Evolutionary conservation across 2,797 vertebrate species (phyloP).

Genomic region (Rousettus madagascariensis): DNA sequence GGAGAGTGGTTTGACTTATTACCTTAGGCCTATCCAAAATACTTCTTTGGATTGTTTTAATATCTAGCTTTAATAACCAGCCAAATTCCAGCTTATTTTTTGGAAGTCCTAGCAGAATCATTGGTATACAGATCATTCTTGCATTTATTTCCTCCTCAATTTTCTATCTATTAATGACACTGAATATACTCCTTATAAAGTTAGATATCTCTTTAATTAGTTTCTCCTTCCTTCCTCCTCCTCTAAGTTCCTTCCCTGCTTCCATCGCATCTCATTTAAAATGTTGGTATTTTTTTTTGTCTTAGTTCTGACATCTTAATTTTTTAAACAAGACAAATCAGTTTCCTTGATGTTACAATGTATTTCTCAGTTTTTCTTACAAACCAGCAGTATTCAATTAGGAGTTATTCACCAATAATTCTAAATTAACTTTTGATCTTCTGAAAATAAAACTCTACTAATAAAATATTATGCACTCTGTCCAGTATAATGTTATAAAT

Average conservation of each 20-base stretch:
- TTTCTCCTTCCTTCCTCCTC: background rate
- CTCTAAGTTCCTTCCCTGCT: background rate
- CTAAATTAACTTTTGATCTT: background rate
- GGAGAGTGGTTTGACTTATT: background rate
- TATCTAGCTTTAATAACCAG: background rate
- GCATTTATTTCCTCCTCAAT: background rate
- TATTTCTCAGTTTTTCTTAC: background rate
- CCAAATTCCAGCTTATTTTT: background rate
- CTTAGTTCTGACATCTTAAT: background rate
- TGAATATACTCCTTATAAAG: background rate
- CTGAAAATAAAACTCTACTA: background rate
- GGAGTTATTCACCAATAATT: background rate
- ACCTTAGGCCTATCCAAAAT: background rate
- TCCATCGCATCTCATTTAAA: background rate
- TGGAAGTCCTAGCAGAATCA: background rate
- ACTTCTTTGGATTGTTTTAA: background rate
- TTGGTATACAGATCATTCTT: background rate
- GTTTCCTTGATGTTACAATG: background rate
- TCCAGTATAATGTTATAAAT: background rate
- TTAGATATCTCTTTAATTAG: background rate
- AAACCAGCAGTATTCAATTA: background rate
- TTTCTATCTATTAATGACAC: background rate
- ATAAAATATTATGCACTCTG: background rate
- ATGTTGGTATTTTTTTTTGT: background rate
- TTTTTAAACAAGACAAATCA: background rate